Percentiles rank a stretch among this genome's conserved stretches.
Conservation (phyloP, 2,888 invertebrate species). For the Lathronympha strigana region DNA sequence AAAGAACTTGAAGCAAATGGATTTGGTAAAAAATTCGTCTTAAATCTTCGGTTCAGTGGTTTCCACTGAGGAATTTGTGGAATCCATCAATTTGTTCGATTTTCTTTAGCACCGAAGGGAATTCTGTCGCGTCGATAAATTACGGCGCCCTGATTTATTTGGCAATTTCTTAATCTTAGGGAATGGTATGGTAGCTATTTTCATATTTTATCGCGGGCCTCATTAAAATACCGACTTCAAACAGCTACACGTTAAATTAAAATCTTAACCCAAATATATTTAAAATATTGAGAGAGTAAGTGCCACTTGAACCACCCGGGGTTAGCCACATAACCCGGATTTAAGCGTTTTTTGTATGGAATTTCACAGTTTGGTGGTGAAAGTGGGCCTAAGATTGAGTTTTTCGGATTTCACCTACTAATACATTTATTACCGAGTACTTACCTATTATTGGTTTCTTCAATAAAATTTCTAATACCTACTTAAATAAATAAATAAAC, state of each 20-base stretch:
- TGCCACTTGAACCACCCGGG: no score
- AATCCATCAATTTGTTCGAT: slow-evolving; percentile 75
- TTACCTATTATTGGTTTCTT: no score
- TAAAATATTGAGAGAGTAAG: no score
- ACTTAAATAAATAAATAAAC: no score
- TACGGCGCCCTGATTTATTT: slow-evolving; percentile 72
- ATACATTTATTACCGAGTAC: no score
- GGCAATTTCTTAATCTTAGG: slow-evolving; percentile 64
- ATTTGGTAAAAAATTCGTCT: slow-evolving; percentile 54
- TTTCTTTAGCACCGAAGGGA: slow-evolving; percentile 60
- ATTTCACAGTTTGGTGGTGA: no score
- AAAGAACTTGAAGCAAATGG: slow-evolving; percentile 46
- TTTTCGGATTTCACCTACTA: background rate
- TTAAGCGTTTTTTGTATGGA: no score
- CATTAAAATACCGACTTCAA: slow-evolving; percentile 4
- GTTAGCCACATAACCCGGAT: no score
- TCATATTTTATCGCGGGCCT: slow-evolving; percentile 35
- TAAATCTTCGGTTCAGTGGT: slow-evolving; percentile 56
- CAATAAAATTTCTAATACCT: no score
- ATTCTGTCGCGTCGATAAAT: slow-evolving; percentile 69
- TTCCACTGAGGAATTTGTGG: slow-evolving; percentile 63
- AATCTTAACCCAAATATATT: no score
- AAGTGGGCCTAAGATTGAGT: no score
- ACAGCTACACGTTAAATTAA: no score
- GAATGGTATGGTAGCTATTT: slow-evolving; percentile 41